Evolutionary conservation across 2,888 invertebrate genomes (phyloP).

Genomic region (Chymomyza procnemis): DNA sequence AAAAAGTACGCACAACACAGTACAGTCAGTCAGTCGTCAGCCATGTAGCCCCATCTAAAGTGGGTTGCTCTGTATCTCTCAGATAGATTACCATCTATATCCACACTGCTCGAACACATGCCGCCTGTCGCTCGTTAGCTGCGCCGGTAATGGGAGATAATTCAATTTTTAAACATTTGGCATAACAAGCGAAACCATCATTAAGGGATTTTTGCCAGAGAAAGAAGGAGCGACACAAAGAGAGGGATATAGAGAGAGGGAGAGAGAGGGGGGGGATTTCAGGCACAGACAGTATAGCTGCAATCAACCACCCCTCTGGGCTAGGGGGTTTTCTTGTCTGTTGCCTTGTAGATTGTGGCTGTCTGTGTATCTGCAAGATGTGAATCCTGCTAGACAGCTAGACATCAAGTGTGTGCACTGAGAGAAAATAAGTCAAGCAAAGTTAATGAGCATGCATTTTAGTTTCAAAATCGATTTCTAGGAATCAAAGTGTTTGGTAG

Average conservation of each 20-base stretch:
- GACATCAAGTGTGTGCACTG: background rate
- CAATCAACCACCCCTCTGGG: conserved; percentile 45
- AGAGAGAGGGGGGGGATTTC: background rate
- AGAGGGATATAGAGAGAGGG: too few relatives aligned
- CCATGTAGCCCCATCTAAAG: too few relatives aligned
- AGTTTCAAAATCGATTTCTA: too few relatives aligned
- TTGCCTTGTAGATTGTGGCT: background rate
- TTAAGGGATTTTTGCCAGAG: conserved; percentile 76
- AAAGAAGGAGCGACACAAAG: too few relatives aligned
- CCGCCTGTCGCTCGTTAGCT: conserved; percentile 60
- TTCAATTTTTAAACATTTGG: conserved; percentile 79
- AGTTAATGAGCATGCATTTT: too few relatives aligned
- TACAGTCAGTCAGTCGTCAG: conserved; percentile 13
- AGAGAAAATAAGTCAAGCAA: background rate
- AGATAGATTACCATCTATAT: background rate
- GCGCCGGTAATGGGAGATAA: conserved; percentile 78
- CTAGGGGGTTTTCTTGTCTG: background rate
- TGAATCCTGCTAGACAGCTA: conserved; percentile 8
- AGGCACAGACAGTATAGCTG: conserved; percentile 5
- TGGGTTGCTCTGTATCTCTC: conserved; percentile 11
- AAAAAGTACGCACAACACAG: conserved; percentile 62
- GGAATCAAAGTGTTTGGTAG: too few relatives aligned
- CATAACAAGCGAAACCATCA: conserved; percentile 79
- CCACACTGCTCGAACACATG: conserved; percentile 10
- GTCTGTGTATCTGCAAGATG: conserved; percentile 42